Conservation (phyloP, 2,797 vertebrate genomes). For the Sitta carolinensis region DNA sequence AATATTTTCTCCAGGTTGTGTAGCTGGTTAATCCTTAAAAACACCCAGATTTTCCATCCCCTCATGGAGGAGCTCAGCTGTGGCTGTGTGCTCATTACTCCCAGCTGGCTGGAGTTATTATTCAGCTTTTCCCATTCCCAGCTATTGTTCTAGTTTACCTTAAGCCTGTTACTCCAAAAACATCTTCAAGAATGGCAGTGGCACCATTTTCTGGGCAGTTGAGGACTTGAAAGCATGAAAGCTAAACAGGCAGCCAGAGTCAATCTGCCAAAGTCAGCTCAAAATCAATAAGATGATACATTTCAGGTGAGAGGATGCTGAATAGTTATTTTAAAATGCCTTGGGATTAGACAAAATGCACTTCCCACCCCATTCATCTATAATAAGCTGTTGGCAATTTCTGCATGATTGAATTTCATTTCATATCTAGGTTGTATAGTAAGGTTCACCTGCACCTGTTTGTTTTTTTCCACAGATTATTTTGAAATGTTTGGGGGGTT, state of each 20-base stretch:
- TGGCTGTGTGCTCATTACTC: conserved; percentile 3
- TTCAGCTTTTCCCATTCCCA: conserved; percentile 4
- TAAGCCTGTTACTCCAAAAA: neutral
- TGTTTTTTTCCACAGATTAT: neutral
- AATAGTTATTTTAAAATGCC: conserved; percentile 44
- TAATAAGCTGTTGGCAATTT: conserved; percentile 19
- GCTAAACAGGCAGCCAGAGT: conserved; percentile 3
- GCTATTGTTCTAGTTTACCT: conserved; percentile 42
- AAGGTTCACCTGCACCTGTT: neutral
- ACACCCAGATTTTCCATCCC: conserved; percentile 6
- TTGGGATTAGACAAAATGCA: conserved; percentile 53
- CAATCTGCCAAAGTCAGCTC: conserved; percentile 46
- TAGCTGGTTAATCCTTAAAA: conserved; percentile 28
- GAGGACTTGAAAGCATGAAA: conserved; percentile 24
- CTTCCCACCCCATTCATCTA: conserved; percentile 39
- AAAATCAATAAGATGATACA: conserved; percentile 48
- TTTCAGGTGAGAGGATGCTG: conserved; percentile 52
- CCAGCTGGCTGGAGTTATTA: neutral
- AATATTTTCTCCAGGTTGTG: neutral
- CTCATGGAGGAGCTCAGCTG: conserved; percentile 21
- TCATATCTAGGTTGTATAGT: neutral
- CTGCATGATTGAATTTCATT: conserved; percentile 48
- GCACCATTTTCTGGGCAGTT: conserved; percentile 43
- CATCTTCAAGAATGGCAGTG: neutral
- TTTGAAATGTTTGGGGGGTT: neutral